phyloP scores from a whole-genome alignment of 2,113 vertebrate species.

The Silurus glanis region DNA sequence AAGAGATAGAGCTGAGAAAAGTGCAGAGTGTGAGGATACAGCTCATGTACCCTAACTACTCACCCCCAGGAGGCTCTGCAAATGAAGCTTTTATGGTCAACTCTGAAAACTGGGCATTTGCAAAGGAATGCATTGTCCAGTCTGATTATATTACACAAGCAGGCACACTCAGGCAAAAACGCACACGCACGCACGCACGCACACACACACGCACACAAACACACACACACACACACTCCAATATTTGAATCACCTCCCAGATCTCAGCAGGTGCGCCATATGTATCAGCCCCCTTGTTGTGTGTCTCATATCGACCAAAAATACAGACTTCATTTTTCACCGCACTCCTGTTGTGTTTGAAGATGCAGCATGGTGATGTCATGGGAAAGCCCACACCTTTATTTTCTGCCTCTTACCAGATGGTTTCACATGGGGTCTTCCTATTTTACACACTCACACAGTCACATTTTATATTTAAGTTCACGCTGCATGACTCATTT shows the following conservation, averaged over 20 bases:
- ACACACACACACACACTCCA: slow-evolving; percentile 3
- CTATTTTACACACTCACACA: slow-evolving; percentile 25
- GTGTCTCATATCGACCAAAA: slow-evolving; percentile 17
- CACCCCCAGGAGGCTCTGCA: slow-evolving; percentile 7
- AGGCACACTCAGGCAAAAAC: not conserved
- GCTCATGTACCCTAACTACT: slow-evolving; percentile 36
- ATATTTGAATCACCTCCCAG: slow-evolving; percentile 18
- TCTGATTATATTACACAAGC: not conserved
- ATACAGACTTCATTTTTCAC: slow-evolving; percentile 21
- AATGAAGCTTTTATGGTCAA: slow-evolving; percentile 38
- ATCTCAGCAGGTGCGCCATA: slow-evolving; percentile 27
- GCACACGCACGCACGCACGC: not conserved
- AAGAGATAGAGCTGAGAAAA: not conserved
- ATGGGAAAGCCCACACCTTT: slow-evolving; percentile 21
- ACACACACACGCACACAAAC: not conserved
- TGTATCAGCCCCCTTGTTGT: too few species aligned
- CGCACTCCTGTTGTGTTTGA: not conserved
- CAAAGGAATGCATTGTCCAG: not conserved
- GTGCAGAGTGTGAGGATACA: slow-evolving; percentile 7
- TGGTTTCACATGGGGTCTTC: slow-evolving; percentile 10
- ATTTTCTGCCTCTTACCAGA: slow-evolving; percentile 2
- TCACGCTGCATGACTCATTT: slow-evolving; percentile 31
- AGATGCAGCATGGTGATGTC: slow-evolving; percentile 31
- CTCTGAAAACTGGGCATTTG: slow-evolving; percentile 6
- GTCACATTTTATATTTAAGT: slow-evolving; percentile 1